Evolutionary conservation across 1,140 invertebrate genomes (phyloP).

Genomic region (Trichomalopsis sarcophagae): DNA sequence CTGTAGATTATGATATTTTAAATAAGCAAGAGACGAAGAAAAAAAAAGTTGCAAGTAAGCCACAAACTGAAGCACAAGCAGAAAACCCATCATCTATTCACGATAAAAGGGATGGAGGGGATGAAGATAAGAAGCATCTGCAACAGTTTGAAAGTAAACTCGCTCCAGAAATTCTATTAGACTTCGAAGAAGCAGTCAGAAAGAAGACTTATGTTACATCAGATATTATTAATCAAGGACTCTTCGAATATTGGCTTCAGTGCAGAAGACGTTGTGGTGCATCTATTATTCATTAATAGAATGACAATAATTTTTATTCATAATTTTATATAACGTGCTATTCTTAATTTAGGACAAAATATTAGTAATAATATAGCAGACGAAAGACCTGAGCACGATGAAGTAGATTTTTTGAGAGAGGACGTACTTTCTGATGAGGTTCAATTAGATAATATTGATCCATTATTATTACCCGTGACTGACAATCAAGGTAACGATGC

Average conservation of each 20-base stretch:
- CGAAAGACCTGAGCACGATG: no score
- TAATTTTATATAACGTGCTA: not conserved
- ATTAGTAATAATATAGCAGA: not conserved
- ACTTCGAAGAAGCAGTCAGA: not conserved
- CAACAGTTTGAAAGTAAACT: not conserved
- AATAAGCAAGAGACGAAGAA: slow-evolving; percentile 15
- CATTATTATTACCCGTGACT: no score
- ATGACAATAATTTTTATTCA: not conserved
- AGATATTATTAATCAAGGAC: not conserved
- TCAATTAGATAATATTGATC: not conserved
- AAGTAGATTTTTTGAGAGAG: no score
- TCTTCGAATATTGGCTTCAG: slow-evolving; percentile 10
- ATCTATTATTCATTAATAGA: not conserved
- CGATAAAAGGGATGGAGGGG: no score
- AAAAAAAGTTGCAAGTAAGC: not conserved
- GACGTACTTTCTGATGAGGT: not conserved
- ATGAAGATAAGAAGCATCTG: not conserved
- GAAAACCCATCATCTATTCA: not conserved
- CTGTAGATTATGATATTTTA: slow-evolving; percentile 38
- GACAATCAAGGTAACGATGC: no score
- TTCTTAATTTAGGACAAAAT: not conserved
- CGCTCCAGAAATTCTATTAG: not conserved
- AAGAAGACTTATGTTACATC: not conserved
- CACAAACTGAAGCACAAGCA: no score
- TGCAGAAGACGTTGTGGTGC: not conserved